phyloP scores from a whole-genome alignment of 2,797 vertebrate species.

The Calcarius lapponicus region DNA sequence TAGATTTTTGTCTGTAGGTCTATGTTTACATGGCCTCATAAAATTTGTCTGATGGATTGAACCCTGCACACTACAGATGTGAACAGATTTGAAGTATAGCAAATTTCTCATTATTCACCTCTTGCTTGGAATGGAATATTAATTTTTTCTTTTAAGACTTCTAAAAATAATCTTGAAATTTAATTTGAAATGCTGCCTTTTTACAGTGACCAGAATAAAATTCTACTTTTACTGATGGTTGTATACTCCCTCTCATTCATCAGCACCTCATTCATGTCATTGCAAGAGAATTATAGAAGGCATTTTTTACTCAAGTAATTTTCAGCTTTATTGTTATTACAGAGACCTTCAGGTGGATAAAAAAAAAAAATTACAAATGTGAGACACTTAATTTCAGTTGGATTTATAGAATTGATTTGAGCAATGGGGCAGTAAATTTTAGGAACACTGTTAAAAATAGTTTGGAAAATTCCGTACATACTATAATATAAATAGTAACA shows the following conservation, averaged over 20 bases:
- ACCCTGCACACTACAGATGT: neutral
- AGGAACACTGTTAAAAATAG: neutral
- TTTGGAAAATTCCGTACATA: neutral
- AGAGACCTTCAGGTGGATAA: neutral
- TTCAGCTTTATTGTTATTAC: neutral
- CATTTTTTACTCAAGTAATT: neutral
- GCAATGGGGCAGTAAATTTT: neutral
- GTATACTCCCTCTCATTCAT: neutral
- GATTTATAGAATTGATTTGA: neutral
- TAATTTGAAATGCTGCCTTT: neutral
- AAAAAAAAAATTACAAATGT: neutral
- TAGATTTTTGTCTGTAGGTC: neutral
- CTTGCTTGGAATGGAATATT: neutral
- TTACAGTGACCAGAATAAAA: neutral
- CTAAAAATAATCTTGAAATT: neutral
- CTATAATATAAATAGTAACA: neutral
- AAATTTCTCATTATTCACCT: neutral
- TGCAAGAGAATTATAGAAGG: neutral
- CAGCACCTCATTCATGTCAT: neutral
- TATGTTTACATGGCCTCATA: neutral
- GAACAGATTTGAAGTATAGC: neutral
- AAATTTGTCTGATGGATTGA: neutral
- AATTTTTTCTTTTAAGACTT: neutral
- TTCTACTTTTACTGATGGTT: neutral
- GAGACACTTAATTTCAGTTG: neutral